phyloP scores from a whole-genome alignment of 2,797 vertebrate genomes.

The Gymnothorax javanicus region DNA sequence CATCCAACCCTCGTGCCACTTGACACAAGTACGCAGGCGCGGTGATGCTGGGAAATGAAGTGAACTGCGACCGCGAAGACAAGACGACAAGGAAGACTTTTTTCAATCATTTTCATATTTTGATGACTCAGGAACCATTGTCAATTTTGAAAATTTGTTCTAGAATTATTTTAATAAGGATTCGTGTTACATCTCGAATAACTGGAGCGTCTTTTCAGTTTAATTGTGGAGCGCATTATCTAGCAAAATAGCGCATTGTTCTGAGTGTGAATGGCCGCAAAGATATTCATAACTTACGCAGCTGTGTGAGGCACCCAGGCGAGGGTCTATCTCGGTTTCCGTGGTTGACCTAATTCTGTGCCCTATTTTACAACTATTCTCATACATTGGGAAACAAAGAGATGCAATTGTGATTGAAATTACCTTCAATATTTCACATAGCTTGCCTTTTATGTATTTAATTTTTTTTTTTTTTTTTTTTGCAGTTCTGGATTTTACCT shows the following conservation, averaged over 20 bases:
- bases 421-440: neutral
- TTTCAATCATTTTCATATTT: neutral
- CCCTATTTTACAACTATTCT: conserved; percentile 3
- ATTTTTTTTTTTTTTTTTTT: no score
- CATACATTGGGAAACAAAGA: neutral
- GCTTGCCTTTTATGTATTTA: no score
- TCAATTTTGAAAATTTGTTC: neutral
- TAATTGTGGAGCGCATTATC: neutral
- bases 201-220: neutral
- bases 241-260: neutral
- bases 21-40: conserved; percentile 61
- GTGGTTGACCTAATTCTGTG: conserved; percentile 5
- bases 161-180: neutral
- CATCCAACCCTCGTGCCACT: conserved; percentile 62
- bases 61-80: conserved; percentile 34
- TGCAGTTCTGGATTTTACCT: neutral
- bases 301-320: neutral
- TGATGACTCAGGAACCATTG: neutral
- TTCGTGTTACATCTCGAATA: neutral
- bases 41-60: conserved; percentile 64
- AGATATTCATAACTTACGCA: neutral
- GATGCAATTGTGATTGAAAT: neutral
- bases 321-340: neutral
- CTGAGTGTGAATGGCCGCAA: neutral
- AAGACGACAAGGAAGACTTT: neutral